Percentiles rank a stretch among this genome's conserved stretches.
Conservation (phyloP, 2,888 invertebrate species). For the Margaritifera margaritifera region DNA sequence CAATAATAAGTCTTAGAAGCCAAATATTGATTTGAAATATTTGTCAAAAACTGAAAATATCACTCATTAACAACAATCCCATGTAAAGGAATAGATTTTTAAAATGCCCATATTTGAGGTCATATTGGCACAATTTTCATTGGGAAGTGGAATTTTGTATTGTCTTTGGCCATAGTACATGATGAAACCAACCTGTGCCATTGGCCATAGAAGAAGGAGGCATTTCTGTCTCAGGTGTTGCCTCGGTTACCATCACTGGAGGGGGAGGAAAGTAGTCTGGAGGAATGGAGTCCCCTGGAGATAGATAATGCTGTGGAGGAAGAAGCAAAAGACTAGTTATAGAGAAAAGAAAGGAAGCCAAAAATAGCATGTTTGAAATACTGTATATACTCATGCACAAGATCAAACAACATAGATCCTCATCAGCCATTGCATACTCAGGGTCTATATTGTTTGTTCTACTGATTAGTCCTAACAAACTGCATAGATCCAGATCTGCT, state of each 20-base stretch:
- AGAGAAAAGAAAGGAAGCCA: neutral
- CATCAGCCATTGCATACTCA: neutral
- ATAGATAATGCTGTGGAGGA: constrained; percentile 30
- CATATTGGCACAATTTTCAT: too few relatives aligned
- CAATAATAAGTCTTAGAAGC: too few relatives aligned
- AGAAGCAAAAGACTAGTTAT: neutral
- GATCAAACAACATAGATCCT: neutral
- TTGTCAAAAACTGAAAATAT: too few relatives aligned
- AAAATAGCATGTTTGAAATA: too few relatives aligned
- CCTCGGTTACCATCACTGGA: constrained; percentile 64
- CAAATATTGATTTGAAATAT: too few relatives aligned
- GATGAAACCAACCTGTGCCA: constrained; percentile 44
- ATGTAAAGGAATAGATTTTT: too few relatives aligned
- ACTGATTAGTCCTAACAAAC: neutral
- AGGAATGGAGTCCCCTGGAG: constrained; percentile 39
- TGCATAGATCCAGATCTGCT: neutral
- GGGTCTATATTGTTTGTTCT: neutral
- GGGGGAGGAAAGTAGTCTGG: constrained; percentile 65
- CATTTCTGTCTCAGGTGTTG: constrained; percentile 61
- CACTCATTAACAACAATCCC: neutral
- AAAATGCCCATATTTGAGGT: too few relatives aligned
- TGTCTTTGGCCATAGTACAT: neutral
- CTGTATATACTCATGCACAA: too few relatives aligned
- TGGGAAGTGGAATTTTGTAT: neutral
- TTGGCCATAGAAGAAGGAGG: constrained; percentile 46